These are phyloP conservation scores for Sinopyrophorus schimmeli DNA, from an alignment of 2,888 invertebrate genomes.

Conservation along the genomic window DNA sequence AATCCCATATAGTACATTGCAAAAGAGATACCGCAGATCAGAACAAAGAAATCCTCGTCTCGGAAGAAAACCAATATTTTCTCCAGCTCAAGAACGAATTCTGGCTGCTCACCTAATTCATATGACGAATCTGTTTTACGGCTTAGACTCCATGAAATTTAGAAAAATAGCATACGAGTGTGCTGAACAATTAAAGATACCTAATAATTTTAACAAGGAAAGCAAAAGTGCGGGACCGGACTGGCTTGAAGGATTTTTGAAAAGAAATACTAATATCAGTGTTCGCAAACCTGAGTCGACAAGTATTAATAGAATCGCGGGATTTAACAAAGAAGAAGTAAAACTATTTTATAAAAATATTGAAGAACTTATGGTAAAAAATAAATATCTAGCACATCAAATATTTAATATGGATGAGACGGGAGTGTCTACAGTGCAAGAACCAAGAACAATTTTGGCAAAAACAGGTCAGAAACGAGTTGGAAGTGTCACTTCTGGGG, in stretches of 20 bases:
- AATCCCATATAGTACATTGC: too few species aligned
- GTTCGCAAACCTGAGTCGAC: background rate
- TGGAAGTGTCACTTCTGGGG: conserved; percentile 14
- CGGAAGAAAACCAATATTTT: too few species aligned
- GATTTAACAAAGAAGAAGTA: conserved; percentile 1
- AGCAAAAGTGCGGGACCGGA: too few species aligned
- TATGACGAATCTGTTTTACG: too few species aligned
- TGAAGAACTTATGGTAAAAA: background rate
- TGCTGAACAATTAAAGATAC: too few species aligned
- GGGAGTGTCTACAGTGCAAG: conserved; percentile 5
- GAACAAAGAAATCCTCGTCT: too few species aligned
- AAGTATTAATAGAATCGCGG: background rate
- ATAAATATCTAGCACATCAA: background rate
- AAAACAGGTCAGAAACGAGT: conserved; percentile 18
- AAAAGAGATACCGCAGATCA: too few species aligned
- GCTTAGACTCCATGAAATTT: too few species aligned
- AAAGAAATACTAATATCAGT: background rate
- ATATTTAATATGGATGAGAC: conserved; percentile 1
- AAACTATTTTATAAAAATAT: background rate
- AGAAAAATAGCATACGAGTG: too few species aligned
- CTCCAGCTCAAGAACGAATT: too few species aligned
- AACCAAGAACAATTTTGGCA: conserved; percentile 16
- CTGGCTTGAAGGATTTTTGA: background rate
- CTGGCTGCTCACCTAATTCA: too few species aligned
- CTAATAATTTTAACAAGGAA: too few species aligned